Evolutionary conservation across 2,888 invertebrate species (phyloP).

Genomic region (Heliconius charithonia): DNA sequence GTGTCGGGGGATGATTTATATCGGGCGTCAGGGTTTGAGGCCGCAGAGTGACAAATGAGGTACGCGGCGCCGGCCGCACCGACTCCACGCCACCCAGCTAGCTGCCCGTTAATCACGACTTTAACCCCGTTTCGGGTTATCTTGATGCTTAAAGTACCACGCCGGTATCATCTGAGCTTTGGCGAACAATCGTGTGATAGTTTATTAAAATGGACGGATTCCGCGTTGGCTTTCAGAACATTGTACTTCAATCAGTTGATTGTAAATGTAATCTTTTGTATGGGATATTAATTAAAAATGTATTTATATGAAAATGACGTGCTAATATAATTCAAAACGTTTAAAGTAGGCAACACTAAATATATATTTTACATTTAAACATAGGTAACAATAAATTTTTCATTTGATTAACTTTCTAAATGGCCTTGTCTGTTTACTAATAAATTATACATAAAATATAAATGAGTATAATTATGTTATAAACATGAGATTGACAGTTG

Average conservation of each 20-base stretch:
- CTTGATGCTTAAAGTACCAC: conserved; percentile 46
- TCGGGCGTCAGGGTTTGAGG: conserved; percentile 55
- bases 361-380: not conserved
- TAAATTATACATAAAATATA: too few species aligned
- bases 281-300: not conserved
- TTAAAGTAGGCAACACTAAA: not conserved
- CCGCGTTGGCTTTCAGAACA: not conserved
- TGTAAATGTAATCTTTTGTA: not conserved
- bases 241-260: not conserved
- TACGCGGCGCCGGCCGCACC: conserved; percentile 43
- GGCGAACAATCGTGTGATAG: conserved; percentile 53
- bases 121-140: conserved; percentile 54
- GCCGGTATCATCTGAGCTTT: conserved; percentile 47
- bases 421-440: too few species aligned
- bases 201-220: conserved; percentile 50
- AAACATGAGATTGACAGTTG: too few species aligned
- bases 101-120: conserved; percentile 57
- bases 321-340: not conserved
- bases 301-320: not conserved
- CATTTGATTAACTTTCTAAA: too few species aligned
- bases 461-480: too few species aligned
- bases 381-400: too few species aligned
- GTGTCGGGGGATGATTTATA: conserved; percentile 64
- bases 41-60: conserved; percentile 63
- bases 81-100: conserved; percentile 44